Base-by-base conservation (phyloP, 2,888 invertebrate genomes). In the Amphimallon solstitiale region DNA sequence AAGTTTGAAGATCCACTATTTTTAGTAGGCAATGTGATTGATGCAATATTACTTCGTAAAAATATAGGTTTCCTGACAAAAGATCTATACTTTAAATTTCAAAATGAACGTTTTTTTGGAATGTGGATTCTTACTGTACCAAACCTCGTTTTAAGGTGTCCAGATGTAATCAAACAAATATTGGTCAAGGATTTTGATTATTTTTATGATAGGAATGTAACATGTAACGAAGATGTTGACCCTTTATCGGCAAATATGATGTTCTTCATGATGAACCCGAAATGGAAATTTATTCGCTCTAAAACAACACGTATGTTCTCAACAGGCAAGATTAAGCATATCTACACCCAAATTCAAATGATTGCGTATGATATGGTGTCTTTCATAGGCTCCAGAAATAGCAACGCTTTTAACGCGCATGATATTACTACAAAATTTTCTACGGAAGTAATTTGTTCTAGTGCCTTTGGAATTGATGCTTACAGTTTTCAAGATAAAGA, bases 241-340 rank as follows among this genome's bases (percentile, higher is more conserved):
- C 80, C 82, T 2, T 73, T 84, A n/a, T 78, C 80, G 1, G 76
- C 80, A 69, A 79, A 80, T 60, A 79, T 82, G 71, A 70, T 85
- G 52, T 79, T 86, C 67, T 79, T 82, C 1, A 70, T 84, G 60
- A 83, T 82, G 65, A 85, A 84, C 62, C 82, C 84, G 0, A 80
- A 82, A 1, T 88, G 88, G 88, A 86, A 83, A 71, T 78, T 77
- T 35, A 73, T 86, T 14, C 78, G 88, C 19, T 72, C 81, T 0
- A 85, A 85, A 68, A 76, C 87, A 23, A 84, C 85, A 0, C 86
- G 87, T 0, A 83, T 85, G 0, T 84, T 88, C 72, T 85, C 51
- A 9, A 34, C 51, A 2, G 35, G 35, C 7, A 51, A 34, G 14
- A 3, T 51, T 2, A 51, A 51, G 35, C n/a, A 34, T 6, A 34